Percentiles rank a stretch among this genome's conserved stretches.
These are phyloP conservation scores for Andricus curvator DNA, from an alignment of 2,888 invertebrate genomes.

Conservation along the genomic window DNA sequence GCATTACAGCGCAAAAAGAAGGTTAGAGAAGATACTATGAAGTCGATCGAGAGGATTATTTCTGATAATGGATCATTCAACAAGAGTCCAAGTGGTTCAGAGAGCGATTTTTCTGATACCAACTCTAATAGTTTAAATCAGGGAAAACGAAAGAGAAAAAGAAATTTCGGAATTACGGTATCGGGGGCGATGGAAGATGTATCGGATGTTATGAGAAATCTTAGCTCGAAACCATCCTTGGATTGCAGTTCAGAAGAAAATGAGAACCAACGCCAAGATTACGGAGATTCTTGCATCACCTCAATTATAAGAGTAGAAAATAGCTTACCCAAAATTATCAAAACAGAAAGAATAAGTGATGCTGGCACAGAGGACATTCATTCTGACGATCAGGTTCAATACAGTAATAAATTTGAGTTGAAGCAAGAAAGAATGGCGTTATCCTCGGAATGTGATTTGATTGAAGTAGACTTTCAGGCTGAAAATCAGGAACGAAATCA, in stretches of 20 bases:
- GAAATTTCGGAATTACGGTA: constrained; percentile 66
- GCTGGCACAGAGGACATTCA: neutral
- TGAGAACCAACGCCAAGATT: constrained; percentile 22
- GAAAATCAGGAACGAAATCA: neutral
- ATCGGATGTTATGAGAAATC: constrained; percentile 67
- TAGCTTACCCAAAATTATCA: constrained; percentile 37
- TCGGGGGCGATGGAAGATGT: constrained; percentile 69
- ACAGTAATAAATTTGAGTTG: neutral
- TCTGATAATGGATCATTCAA: constrained; percentile 48
- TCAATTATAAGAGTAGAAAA: constrained; percentile 64
- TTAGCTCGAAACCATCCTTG: constrained; percentile 54
- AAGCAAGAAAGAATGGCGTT: constrained; percentile 15
- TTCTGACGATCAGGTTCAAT: neutral
- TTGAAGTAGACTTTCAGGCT: neutral
- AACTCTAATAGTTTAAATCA: neutral
- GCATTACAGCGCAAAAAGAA: constrained; percentile 56
- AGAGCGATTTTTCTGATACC: constrained; percentile 32
- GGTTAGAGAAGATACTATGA: constrained; percentile 60
- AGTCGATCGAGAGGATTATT: constrained; percentile 56
- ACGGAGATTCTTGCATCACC: constrained; percentile 58
- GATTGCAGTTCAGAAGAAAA: constrained; percentile 42
- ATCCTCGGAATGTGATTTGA: neutral
- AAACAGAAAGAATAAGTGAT: constrained; percentile 8
- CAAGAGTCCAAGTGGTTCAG: constrained; percentile 47
- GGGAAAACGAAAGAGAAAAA: constrained; percentile 21